phyloP scores from a whole-genome alignment of 2,797 vertebrate species.

The Sphenopsis melanotis region DNA sequence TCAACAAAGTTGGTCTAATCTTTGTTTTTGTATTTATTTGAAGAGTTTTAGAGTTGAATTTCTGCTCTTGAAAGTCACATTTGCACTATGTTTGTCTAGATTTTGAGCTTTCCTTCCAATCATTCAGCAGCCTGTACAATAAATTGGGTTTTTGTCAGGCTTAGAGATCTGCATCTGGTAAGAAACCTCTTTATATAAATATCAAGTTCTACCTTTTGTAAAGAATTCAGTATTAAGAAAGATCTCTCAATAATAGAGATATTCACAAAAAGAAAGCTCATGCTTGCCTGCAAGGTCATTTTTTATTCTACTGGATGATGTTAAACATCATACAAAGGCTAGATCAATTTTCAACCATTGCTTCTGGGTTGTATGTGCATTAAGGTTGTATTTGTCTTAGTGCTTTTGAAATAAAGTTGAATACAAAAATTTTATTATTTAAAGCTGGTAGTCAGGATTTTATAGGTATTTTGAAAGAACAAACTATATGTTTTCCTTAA shows the following conservation, averaged over 20 bases:
- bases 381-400: background rate
- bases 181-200: background rate
- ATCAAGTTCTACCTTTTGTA: slow-evolving; percentile 3
- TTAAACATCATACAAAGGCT: background rate
- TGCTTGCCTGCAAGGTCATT: background rate
- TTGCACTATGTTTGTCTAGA: slow-evolving; percentile 1
- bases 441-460: background rate
- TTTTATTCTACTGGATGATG: background rate
- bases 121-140: slow-evolving; percentile 14
- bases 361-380: background rate
- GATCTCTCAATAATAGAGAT: slow-evolving; percentile 20
- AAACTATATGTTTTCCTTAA: background rate
- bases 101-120: slow-evolving; percentile 38
- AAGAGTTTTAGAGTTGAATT: slow-evolving; percentile 41
- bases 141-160: slow-evolving; percentile 52
- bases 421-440: background rate
- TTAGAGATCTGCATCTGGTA: slow-evolving; percentile 13
- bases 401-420: background rate
- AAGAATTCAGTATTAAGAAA: background rate
- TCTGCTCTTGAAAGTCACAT: slow-evolving; percentile 30
- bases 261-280: background rate
- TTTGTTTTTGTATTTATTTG: slow-evolving; percentile 43
- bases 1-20: slow-evolving; percentile 41
- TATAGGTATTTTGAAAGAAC: background rate
- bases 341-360: background rate